Conservation (phyloP, 2,113 vertebrate genomes). For the Phrynocephalus versicolor region DNA sequence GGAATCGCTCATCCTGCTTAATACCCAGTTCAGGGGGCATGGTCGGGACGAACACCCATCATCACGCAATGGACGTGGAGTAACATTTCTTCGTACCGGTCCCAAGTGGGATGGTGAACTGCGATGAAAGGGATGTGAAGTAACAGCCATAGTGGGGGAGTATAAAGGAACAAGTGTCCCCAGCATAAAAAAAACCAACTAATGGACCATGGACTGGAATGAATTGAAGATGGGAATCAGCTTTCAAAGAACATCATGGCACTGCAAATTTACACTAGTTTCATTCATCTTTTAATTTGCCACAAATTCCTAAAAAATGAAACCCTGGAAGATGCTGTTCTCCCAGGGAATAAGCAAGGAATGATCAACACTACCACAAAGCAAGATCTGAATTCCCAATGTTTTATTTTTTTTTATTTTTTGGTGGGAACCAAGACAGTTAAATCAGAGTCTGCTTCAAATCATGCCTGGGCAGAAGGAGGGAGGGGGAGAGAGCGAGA, state of each 20-base stretch:
- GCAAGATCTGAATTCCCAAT: not conserved
- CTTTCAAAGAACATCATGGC: not conserved
- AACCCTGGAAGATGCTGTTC: not conserved
- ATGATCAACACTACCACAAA: not conserved
- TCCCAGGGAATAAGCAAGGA: not conserved
- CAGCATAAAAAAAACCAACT: not conserved
- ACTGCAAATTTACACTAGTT: not conserved
- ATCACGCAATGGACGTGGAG: too few relatives aligned
- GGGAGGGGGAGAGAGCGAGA: too few relatives aligned
- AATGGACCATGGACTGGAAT: not conserved
- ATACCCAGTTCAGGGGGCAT: too few relatives aligned
- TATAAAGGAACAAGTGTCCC: not conserved
- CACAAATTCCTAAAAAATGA: not conserved
- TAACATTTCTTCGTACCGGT: too few relatives aligned
- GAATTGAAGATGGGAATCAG: not conserved
- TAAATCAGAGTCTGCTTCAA: not conserved
- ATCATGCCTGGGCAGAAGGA: not conserved
- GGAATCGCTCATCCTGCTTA: too few relatives aligned
- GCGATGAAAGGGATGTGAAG: too few relatives aligned
- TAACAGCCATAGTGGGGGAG: too few relatives aligned
- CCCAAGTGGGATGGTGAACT: too few relatives aligned
- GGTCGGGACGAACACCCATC: too few relatives aligned
- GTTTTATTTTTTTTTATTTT: too few relatives aligned
- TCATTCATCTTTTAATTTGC: not conserved
- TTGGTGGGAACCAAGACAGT: not conserved